Percentiles rank a stretch among this genome's conserved stretches.
phyloP scores from a whole-genome alignment of 2,113 vertebrate species.

The Zosterops hypoxanthus region DNA sequence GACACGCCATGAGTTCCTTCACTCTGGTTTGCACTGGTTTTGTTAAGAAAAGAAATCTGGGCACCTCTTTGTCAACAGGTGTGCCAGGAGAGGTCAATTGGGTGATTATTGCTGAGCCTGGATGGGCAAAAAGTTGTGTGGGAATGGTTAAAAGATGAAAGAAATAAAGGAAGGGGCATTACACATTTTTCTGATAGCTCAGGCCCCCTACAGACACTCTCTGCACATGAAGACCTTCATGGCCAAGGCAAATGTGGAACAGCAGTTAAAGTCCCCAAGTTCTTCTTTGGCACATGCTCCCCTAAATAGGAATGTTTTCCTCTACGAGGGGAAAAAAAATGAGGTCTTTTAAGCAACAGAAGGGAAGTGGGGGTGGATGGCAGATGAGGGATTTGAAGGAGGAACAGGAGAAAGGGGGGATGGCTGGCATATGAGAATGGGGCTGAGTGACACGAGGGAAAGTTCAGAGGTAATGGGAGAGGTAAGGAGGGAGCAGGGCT shows the following conservation, averaged over 20 bases:
- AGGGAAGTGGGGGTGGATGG: constrained; percentile 37
- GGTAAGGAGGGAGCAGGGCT: not conserved
- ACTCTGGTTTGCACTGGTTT: not conserved
- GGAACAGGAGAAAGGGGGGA: not conserved
- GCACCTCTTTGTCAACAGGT: not conserved
- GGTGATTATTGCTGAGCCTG: not conserved
- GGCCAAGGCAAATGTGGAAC: not conserved
- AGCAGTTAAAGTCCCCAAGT: not conserved
- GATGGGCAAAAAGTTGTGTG: not conserved
- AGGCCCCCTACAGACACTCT: not conserved
- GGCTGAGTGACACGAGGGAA: not conserved
- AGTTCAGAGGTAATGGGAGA: not conserved
- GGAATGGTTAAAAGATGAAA: not conserved
- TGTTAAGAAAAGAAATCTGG: not conserved
- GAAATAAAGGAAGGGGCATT: not conserved
- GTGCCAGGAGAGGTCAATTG: not conserved
- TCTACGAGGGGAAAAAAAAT: not conserved
- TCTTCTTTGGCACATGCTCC: not conserved
- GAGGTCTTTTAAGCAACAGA: constrained; percentile 29
- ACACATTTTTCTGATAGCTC: not conserved
- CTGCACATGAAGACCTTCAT: not conserved
- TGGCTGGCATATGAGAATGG: not conserved
- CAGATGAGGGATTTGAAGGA: constrained; percentile 33
- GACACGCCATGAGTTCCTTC: not conserved
- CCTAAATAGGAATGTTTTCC: constrained; percentile 1